These are phyloP conservation scores for Lepidocolaptes lacrymiger DNA, from an alignment of 2,797 vertebrate genomes.

Conservation along the genomic window DNA sequence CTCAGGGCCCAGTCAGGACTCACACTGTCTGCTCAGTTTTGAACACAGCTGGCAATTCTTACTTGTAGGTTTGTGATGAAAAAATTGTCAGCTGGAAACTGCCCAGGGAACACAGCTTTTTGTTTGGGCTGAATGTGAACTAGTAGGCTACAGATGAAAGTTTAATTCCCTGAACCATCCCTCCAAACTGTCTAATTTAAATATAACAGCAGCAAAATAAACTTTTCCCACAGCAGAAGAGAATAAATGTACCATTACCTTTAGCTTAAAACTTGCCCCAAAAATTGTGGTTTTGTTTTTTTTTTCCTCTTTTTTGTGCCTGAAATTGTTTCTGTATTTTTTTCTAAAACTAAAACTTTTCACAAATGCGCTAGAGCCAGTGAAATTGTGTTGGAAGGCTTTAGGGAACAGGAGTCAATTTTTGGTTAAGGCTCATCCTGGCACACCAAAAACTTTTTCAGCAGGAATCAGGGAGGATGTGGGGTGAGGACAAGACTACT, in stretches of 20 bases:
- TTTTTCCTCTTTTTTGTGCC: neutral
- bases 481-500: neutral
- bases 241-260: slow-evolving; percentile 5
- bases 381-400: neutral
- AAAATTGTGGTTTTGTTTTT: neutral
- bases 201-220: slow-evolving; percentile 60
- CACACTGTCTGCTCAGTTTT: neutral
- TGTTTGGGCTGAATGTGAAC: slow-evolving; percentile 19
- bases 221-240: neutral
- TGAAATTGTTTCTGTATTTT: neutral
- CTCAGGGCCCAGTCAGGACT: slow-evolving; percentile 6
- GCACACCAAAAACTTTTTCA: neutral
- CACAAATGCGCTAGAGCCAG: neutral
- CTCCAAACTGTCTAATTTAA: slow-evolving; percentile 48
- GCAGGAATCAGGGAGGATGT: neutral
- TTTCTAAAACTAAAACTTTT: neutral
- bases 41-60: slow-evolving; percentile 44
- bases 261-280: neutral
- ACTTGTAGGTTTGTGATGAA: slow-evolving; percentile 6
- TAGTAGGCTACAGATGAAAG: slow-evolving; percentile 48
- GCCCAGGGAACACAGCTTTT: slow-evolving; percentile 29
- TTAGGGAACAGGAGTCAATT: neutral
- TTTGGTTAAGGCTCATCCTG: neutral
- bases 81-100: slow-evolving; percentile 49
- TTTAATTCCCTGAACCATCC: slow-evolving; percentile 42